These are phyloP conservation scores for Hedya salicella DNA, from an alignment of 2,888 invertebrate species.

Conservation along the genomic window DNA sequence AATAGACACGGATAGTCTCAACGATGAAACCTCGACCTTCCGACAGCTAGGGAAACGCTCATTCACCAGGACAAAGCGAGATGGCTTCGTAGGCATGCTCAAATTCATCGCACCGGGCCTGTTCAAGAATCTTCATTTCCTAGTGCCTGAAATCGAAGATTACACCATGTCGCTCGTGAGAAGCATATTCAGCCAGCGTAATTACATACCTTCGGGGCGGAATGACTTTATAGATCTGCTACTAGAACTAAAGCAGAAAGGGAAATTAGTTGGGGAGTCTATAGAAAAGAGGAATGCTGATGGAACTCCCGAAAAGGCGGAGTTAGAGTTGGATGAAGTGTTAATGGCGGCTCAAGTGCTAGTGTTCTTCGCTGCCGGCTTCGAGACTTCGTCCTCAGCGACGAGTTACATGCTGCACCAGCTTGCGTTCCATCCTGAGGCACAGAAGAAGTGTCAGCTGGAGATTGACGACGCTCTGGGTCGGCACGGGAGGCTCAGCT, in stretches of 20 bases:
- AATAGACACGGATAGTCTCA: slow-evolving; percentile 54
- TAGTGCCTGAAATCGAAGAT: slow-evolving; percentile 48
- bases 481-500: slow-evolving; percentile 52
- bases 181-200: slow-evolving; percentile 51
- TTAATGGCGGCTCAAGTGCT: slow-evolving; percentile 57
- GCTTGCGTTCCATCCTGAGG: slow-evolving; percentile 60
- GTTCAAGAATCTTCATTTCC: slow-evolving; percentile 47
- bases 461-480: slow-evolving; percentile 58
- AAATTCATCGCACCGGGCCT: slow-evolving; percentile 47
- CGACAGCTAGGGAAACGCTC: slow-evolving; percentile 51
- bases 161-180: slow-evolving; percentile 50
- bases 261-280: slow-evolving; percentile 51
- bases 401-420: slow-evolving; percentile 55
- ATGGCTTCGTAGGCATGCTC: slow-evolving; percentile 24
- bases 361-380: slow-evolving; percentile 63
- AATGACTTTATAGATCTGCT: slow-evolving; percentile 61
- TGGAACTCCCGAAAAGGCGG: slow-evolving; percentile 50
- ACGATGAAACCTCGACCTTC: slow-evolving; percentile 54
- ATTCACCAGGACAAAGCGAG: slow-evolving; percentile 44
- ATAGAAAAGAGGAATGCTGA: slow-evolving; percentile 52
- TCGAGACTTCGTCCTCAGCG: slow-evolving; percentile 62
- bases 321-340: slow-evolving; percentile 55
- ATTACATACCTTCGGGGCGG: slow-evolving; percentile 52
- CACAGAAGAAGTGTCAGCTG: slow-evolving; percentile 57
- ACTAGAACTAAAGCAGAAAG: slow-evolving; percentile 57